Evolutionary conservation across 2,888 invertebrate genomes (phyloP).

Genomic region (Galerucella calmariensis): DNA sequence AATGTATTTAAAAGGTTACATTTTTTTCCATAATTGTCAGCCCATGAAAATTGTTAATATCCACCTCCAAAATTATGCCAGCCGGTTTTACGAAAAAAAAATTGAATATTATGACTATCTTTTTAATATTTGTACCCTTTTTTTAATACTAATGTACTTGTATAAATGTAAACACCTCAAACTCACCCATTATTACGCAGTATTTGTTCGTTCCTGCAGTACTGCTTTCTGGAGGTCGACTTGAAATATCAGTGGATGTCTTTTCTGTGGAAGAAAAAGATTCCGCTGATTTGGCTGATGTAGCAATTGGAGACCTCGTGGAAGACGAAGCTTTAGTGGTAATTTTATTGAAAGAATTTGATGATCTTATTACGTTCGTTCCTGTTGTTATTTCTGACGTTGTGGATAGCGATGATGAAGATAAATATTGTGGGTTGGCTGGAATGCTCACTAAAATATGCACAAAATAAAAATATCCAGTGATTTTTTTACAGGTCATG

Average conservation of each 20-base stretch:
- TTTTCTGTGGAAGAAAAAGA: constrained; percentile 31
- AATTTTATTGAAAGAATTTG: constrained; percentile 28
- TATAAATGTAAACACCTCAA: not conserved
- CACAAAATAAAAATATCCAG: not conserved
- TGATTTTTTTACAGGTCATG: not conserved
- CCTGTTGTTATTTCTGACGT: constrained; percentile 36
- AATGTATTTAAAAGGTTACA: too few species aligned
- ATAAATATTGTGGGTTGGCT: constrained; percentile 39
- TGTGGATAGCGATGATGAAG: constrained; percentile 39
- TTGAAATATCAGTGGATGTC: constrained; percentile 18
- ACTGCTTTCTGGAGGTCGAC: constrained; percentile 44
- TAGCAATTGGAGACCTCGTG: constrained; percentile 25
- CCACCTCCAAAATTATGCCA: too few species aligned
- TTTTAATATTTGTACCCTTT: too few species aligned
- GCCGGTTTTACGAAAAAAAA: too few species aligned
- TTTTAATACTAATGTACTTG: too few species aligned
- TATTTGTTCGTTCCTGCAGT: constrained; percentile 56
- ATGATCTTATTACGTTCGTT: constrained; percentile 19
- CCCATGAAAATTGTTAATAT: too few species aligned
- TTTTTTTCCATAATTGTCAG: too few species aligned
- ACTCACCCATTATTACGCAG: constrained; percentile 67
- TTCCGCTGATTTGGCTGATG: constrained; percentile 11
- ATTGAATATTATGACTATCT: too few species aligned
- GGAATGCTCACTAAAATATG: constrained; percentile 48
- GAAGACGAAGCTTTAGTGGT: constrained; percentile 44